Conservation (phyloP, 2,797 vertebrate genomes). For the Scyliorhinus canicula region DNA sequence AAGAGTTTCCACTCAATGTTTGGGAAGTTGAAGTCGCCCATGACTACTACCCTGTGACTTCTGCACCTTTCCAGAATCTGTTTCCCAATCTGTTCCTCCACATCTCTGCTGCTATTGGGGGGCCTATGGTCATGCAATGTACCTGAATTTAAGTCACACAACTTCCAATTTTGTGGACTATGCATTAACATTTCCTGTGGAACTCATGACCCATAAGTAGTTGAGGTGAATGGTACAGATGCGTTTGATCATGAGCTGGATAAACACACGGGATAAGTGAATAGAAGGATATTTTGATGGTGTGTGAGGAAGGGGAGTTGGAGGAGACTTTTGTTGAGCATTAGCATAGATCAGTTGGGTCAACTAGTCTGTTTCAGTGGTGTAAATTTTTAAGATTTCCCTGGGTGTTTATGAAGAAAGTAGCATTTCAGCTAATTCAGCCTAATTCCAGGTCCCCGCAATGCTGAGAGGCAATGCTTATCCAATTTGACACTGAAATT, state of each 20-base stretch:
- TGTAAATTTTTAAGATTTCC: not conserved
- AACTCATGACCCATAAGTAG: not conserved
- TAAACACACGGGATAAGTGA: not conserved
- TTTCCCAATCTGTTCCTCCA: too few relatives aligned
- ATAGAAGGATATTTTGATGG: not conserved
- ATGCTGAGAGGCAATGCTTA: not conserved
- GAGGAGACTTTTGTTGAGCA: not conserved
- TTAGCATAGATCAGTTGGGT: not conserved
- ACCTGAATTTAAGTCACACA: not conserved
- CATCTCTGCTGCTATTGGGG: too few relatives aligned
- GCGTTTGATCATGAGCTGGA: not conserved
- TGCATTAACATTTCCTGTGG: not conserved
- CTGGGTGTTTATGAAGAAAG: not conserved
- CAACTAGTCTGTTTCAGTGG: not conserved
- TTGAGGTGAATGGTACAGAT: not conserved
- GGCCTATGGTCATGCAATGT: too few relatives aligned
- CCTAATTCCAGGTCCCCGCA: not conserved
- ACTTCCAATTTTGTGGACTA: not conserved
- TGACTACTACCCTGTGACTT: too few relatives aligned
- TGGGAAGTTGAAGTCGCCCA: too few relatives aligned
- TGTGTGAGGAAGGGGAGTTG: not conserved
- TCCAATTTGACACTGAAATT: not conserved
- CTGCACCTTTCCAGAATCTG: too few relatives aligned
- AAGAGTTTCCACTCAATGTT: too few relatives aligned
- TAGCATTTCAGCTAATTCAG: not conserved